Evolutionary conservation across 2,888 invertebrate genomes (phyloP), one percentile per base, ranked within the genome.

Genomic region (Oasisia sp.): DNA sequence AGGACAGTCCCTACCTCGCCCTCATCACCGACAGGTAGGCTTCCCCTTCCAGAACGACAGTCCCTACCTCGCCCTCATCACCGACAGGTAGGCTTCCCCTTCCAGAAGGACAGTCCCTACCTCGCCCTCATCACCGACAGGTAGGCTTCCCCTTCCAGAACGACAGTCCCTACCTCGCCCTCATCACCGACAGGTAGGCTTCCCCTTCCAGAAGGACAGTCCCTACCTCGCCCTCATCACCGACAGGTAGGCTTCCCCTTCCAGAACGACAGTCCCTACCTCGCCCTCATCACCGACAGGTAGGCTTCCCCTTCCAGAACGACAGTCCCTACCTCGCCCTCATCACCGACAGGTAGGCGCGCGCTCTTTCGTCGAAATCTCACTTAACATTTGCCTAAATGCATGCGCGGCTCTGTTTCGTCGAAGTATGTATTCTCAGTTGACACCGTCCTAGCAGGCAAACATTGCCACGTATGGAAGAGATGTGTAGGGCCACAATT

Each of bases 81-180:
- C 91, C 12, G 44, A n/a, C n/a, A n/a, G n/a, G n/a, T n/a, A n/a
- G 93, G 58, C 7, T 93, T 93, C 45, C 92, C 93, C 32, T 92
- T 93, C 92, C 93, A 92, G 91, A 93, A 93, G 92, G 89, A 90
- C 44, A 93, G 93, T 90, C 93, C 93, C 9, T 93, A 93, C 89
- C 44, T 92, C 19, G 27, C 32, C 14, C 14, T 19, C 27, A 92
- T 92, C 91, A 91, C 91, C 12, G 44, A n/a, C n/a, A n/a, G n/a
- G n/a, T n/a, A n/a, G 93, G 58, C 7, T 93, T 93, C 45, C 92
- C 93, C 32, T 92, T 93, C 92, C 93, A 92, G 91, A 93, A 93
- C 91, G 89, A 90, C 44, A 93, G 93, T 90, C 93, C 93, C 9
- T 93, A 93, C 89, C 44, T 92, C 19, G 27, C 32, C 14, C 14